A percentile compares a stretch with the other conserved stretches of the same genome.
These are phyloP conservation scores for Drosophila arawakana DNA, from an alignment of 1,140 invertebrate species.

Conservation along the genomic window DNA sequence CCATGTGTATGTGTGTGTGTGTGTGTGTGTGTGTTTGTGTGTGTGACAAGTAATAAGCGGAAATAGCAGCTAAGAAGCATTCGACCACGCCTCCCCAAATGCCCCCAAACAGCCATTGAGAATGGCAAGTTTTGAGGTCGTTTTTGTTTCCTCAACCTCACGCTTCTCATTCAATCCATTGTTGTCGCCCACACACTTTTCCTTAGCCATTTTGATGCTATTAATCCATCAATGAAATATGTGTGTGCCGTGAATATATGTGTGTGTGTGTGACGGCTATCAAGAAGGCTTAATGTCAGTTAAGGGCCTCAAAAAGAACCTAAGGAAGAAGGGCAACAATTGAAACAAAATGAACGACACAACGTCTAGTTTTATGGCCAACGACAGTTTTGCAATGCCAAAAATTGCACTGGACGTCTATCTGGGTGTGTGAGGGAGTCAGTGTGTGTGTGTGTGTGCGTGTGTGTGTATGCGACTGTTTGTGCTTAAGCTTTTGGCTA, in stretches of 20 bases:
- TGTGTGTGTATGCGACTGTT: not conserved
- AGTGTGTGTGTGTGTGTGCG: not conserved
- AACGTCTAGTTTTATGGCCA: conserved; percentile 31
- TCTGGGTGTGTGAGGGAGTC: not conserved
- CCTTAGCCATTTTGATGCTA: conserved; percentile 49
- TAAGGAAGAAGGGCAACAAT: conserved; percentile 14
- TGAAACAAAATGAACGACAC: conserved; percentile 36
- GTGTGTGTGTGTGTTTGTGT: conserved; percentile 44
- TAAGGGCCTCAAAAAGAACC: not conserved
- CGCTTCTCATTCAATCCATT: conserved; percentile 3
- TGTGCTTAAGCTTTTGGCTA: conserved; percentile 19
- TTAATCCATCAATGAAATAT: conserved; percentile 61
- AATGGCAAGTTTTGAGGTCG: conserved; percentile 23
- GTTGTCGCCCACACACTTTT: conserved; percentile 45
- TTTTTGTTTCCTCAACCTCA: conserved; percentile 20
- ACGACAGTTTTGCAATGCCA: conserved; percentile 21
- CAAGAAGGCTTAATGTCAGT: conserved; percentile 48
- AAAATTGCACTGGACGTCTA: conserved; percentile 21
- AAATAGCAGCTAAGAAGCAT: conserved; percentile 48
- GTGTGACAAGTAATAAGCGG: conserved; percentile 52
- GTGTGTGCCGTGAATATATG: conserved; percentile 8
- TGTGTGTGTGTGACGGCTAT: conserved; percentile 27
- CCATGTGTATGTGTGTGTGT: conserved; percentile 23
- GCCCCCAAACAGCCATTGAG: conserved; percentile 17
- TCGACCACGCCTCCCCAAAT: conserved; percentile 19